These are phyloP conservation scores for Odontocolon sp. DNA, from an alignment of 2,888 invertebrate genomes.

Conservation along the genomic window DNA sequence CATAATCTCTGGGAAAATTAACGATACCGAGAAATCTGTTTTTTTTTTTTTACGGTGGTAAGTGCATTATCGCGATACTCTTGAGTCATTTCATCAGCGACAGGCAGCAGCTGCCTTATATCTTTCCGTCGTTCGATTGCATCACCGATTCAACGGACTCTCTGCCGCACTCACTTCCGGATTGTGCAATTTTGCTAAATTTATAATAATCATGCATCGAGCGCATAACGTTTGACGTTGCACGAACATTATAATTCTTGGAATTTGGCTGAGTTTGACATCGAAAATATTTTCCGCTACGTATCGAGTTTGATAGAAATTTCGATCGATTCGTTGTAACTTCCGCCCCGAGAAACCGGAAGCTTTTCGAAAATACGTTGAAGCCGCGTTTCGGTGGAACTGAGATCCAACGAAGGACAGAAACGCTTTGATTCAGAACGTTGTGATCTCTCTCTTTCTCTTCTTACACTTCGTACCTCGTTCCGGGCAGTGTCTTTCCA, in stretches of 20 bases:
- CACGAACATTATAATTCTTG: background rate
- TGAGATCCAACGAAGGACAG: background rate
- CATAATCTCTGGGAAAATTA: background rate
- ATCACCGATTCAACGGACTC: constrained; percentile 15
- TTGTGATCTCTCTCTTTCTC: background rate
- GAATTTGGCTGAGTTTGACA: background rate
- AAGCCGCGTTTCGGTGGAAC: constrained; percentile 4
- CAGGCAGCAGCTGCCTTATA: constrained; percentile 16
- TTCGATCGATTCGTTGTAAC: constrained; percentile 19
- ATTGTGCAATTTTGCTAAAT: constrained; percentile 53
- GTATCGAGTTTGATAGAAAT: constrained; percentile 7
- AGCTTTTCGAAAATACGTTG: constrained; percentile 53
- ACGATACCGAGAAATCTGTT: background rate
- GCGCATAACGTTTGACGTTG: no score
- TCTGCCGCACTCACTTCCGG: constrained; percentile 38
- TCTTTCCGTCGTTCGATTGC: constrained; percentile 41
- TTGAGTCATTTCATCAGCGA: constrained; percentile 23
- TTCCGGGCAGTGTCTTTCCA: constrained; percentile 4
- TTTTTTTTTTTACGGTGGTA: background rate
- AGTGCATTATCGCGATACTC: background rate
- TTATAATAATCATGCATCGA: constrained; percentile 53
- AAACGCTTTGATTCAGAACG: constrained; percentile 40
- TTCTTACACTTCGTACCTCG: background rate
- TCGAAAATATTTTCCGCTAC: background rate
- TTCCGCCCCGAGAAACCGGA: constrained; percentile 34